Evolutionary conservation across 2,113 vertebrate genomes (phyloP).

Genomic region (Atractosteus spatula): DNA sequence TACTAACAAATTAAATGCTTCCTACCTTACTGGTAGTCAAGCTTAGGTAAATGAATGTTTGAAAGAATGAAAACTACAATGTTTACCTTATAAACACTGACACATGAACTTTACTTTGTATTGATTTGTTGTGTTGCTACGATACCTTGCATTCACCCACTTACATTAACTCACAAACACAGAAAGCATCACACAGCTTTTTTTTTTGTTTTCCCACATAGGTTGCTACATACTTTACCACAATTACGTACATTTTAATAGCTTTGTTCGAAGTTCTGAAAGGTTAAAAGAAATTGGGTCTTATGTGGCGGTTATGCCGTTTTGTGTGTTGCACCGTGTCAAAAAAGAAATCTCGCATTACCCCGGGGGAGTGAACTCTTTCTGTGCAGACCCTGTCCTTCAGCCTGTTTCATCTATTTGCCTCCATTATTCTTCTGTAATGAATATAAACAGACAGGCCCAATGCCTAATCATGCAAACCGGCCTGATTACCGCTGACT

Average conservation of each 20-base stretch:
- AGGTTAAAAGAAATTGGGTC: no score
- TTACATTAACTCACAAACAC: neutral
- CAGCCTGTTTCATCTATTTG: neutral
- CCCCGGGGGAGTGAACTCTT: neutral
- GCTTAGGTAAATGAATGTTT: slow-evolving; percentile 6
- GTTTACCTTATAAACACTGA: neutral
- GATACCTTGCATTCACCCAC: neutral
- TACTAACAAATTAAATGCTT: slow-evolving; percentile 5
- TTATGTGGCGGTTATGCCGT: no score
- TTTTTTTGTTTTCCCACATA: slow-evolving; percentile 1
- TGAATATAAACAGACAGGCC: slow-evolving; percentile 48
- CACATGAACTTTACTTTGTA: neutral
- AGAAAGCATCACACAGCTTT: neutral
- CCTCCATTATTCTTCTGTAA: slow-evolving; percentile 46
- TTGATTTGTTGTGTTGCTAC: neutral
- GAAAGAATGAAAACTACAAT: slow-evolving; percentile 17
- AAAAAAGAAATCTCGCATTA: neutral
- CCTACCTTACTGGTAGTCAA: slow-evolving; percentile 20
- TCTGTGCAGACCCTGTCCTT: neutral
- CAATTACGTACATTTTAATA: no score
- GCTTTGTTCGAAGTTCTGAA: no score
- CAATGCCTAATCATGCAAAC: slow-evolving; percentile 58
- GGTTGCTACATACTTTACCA: slow-evolving; percentile 2
- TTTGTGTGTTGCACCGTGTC: no score
- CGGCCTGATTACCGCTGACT: slow-evolving; percentile 57